A percentile compares a stretch with the other conserved stretches of the same genome.
Conservation (phyloP, 2,113 vertebrate species). For the Struthidea cinerea region DNA sequence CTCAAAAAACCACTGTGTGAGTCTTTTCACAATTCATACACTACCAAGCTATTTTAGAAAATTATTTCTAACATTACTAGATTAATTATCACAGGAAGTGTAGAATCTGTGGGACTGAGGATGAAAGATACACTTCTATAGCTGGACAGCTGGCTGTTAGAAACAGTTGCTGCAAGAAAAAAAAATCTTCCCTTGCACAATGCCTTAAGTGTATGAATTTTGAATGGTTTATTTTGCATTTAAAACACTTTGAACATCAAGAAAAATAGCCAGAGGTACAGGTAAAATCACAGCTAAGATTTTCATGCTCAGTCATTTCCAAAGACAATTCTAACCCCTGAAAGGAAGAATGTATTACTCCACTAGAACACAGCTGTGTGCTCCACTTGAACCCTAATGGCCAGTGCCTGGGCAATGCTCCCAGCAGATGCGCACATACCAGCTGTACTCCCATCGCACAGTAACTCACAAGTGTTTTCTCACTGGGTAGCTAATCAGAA, state of each 20-base stretch:
- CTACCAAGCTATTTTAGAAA: background rate
- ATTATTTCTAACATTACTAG: background rate
- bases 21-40: background rate
- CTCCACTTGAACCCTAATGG: background rate
- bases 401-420: background rate
- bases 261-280: background rate
- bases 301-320: background rate
- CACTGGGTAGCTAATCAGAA: background rate
- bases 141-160: background rate
- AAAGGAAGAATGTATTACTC: background rate
- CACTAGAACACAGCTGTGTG: background rate
- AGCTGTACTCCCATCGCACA: accelerated
- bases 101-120: background rate
- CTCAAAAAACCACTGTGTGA: background rate
- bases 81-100: background rate
- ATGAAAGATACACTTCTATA: background rate
- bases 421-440: background rate
- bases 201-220: background rate
- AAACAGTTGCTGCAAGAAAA: background rate
- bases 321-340: background rate
- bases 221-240: background rate
- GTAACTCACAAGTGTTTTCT: background rate
- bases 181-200: background rate
- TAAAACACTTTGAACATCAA: background rate
- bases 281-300: background rate